Conservation (phyloP, 2,888 invertebrate species). For the Teleiodes luculella region DNA sequence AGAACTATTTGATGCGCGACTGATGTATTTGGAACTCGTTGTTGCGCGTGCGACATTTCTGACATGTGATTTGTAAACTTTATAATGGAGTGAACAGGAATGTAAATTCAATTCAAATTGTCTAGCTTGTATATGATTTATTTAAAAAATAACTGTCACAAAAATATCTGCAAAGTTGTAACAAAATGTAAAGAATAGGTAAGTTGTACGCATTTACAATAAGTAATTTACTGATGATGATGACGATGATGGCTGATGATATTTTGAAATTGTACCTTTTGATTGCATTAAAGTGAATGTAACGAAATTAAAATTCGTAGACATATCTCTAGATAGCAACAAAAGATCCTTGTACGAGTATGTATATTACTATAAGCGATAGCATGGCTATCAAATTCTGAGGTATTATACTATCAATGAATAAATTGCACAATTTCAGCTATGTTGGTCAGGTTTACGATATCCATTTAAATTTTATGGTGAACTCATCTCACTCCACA, state of each 20-base stretch:
- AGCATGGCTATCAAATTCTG: not conserved
- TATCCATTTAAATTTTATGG: slow-evolving; percentile 1
- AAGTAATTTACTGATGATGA: too few species aligned
- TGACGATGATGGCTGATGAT: too few species aligned
- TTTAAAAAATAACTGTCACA: too few species aligned
- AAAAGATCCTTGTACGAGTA: not conserved
- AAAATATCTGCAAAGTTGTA: too few species aligned
- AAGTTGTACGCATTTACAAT: too few species aligned
- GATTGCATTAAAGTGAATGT: too few species aligned
- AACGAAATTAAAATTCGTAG: too few species aligned
- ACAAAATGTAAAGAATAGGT: too few species aligned
- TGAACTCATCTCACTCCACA: not conserved
- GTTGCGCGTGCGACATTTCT: slow-evolving; percentile 9
- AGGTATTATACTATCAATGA: too few species aligned
- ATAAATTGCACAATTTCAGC: too few species aligned
- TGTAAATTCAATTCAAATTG: not conserved
- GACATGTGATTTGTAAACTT: not conserved
- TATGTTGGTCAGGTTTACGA: not conserved
- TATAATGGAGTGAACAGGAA: not conserved
- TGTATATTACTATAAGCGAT: not conserved
- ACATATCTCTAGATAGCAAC: not conserved
- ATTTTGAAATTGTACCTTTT: too few species aligned
- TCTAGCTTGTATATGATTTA: too few species aligned
- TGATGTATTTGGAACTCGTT: slow-evolving; percentile 18
- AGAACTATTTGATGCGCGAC: slow-evolving; percentile 36